Evolutionary conservation across 1,140 invertebrate species (phyloP), one percentile per base, ranked within the genome.

Genomic region (Hyles vespertilio): DNA sequence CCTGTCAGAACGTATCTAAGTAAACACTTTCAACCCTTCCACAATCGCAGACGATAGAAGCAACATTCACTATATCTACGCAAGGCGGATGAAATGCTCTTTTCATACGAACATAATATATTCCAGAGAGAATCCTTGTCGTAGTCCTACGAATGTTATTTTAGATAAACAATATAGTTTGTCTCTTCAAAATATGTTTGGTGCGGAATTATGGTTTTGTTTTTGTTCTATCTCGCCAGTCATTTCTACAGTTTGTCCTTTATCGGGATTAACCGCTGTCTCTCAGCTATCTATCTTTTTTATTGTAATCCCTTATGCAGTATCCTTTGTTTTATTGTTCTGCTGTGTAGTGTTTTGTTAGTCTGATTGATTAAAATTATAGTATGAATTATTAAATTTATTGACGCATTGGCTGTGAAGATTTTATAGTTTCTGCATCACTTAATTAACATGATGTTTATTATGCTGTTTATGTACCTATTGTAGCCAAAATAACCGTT

Each of bases 121-220:
- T 64, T 34, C 33, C 40, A 40, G 32, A 57, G 45, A 32, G 43
- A 59, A 57, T 65, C 61, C 65, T 61, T 40, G 48, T 51, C 55
- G 54, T 61, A 36, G 52, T 48, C 50, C 33, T 45, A 33, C 51
- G 45, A 56, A 70, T 74, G 66, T 70, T 76, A 68, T 62, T 74
- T 47, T 71, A 59, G 58, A 67, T 59, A 66, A 61, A 65, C 67
- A 63, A 64, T 11, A 51, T 53, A 53, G 52, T 57, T 49, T 11
- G 56, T 56, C 49, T 59, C 51, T 51, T 56, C 49, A 50, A 63
- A 70, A 68, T 68, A 63, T 69, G 67, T 65, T 61, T 59, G 54
- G 59, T 71, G 63, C 51, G 53, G 71, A 75, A 74, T 76, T 76
- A 79, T 75, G 43, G 66, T 65, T 67, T 74, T 79, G 79, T 81